Conservation (phyloP, 2,888 invertebrate genomes). For the Chrysodeixis includens region DNA sequence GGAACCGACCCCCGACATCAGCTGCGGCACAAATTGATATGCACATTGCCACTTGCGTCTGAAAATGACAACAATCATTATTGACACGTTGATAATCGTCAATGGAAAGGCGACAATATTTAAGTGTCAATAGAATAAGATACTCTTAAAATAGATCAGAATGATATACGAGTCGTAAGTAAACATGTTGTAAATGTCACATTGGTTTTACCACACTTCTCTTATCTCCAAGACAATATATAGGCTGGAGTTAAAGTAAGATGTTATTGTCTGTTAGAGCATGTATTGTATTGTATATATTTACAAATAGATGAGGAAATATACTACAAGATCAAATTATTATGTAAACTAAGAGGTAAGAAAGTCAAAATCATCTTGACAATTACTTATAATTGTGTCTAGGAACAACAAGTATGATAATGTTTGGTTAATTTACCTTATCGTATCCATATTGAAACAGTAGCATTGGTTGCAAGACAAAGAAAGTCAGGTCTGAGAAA, state of each 20-base stretch:
- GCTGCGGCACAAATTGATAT: conserved; percentile 82
- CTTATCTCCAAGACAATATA: conserved; percentile 28
- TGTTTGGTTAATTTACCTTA: conserved; percentile 63
- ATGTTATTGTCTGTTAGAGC: neutral
- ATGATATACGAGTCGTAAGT: conserved; percentile 15
- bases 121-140: neutral
- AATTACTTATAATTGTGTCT: too few species aligned
- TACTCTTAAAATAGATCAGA: neutral
- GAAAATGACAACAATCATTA: conserved; percentile 51
- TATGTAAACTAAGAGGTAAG: neutral
- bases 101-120: neutral
- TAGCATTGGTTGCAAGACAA: conserved; percentile 90
- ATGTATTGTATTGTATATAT: neutral
- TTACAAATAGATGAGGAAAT: conserved; percentile 7
- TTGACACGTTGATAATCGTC: neutral
- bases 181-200: conserved; percentile 24
- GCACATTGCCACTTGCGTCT: conserved; percentile 80
- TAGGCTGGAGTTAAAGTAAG: conserved; percentile 18
- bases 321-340: neutral
- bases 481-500: conserved; percentile 90
- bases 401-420: too few species aligned
- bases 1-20: conserved; percentile 80
- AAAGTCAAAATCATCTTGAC: neutral
- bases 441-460: conserved; percentile 88
- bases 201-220: conserved; percentile 9